phyloP scores from a whole-genome alignment of 2,888 invertebrate species.

The Sphecodes monilicornis region DNA sequence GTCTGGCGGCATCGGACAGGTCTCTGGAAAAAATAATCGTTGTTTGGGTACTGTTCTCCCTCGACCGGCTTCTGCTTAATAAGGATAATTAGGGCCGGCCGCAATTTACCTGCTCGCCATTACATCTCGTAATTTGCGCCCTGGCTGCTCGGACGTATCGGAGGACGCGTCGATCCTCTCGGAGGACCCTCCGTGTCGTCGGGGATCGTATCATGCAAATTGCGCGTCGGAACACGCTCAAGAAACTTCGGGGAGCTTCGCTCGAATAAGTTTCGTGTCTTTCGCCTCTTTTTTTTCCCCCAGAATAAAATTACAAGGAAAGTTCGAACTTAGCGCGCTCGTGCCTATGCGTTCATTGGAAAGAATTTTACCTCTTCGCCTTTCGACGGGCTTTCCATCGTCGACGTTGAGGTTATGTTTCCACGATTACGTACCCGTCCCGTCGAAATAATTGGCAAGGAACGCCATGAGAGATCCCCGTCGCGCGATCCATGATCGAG shows the following conservation, averaged over 20 bases:
- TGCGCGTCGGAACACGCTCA: conserved; percentile 12
- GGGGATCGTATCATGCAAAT: conserved; percentile 30
- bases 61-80: neutral
- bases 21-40: neutral
- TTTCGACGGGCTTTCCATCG: neutral
- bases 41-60: neutral
- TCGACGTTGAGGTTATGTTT: neutral
- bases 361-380: neutral
- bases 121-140: conserved; percentile 8
- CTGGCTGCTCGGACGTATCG: neutral
- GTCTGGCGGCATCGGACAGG: too few species aligned
- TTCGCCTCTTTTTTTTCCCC: neutral
- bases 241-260: conserved; percentile 16
- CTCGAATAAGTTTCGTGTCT: conserved; percentile 9
- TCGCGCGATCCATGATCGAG: neutral
- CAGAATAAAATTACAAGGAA: neutral
- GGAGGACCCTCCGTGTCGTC: neutral
- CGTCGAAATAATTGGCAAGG: neutral
- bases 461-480: neutral
- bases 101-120: conserved; percentile 14
- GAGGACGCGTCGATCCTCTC: neutral
- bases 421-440: neutral
- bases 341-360: neutral
- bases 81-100: conserved; percentile 12
- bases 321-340: neutral